Conservation (phyloP, 2,888 invertebrate species). For the Blera fallax region DNA sequence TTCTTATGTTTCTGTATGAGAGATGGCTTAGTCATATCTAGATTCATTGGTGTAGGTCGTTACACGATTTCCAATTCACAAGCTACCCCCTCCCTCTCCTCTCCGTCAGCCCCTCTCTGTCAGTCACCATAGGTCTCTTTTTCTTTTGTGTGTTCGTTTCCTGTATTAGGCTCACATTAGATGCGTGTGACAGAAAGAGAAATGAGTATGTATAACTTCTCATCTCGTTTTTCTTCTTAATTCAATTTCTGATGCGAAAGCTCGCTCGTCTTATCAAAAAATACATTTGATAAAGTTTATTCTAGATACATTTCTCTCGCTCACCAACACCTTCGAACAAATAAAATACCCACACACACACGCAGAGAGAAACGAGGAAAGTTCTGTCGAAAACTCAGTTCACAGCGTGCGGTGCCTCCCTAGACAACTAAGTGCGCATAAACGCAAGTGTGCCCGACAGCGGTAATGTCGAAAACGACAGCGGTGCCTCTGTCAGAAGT, state of each 20-base stretch:
- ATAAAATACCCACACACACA: too few species aligned
- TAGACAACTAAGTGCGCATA: constrained; percentile 36
- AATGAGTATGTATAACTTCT: constrained; percentile 72
- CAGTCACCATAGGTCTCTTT: constrained; percentile 27
- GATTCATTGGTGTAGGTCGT: constrained; percentile 71
- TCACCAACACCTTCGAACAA: constrained; percentile 21
- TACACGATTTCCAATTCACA: constrained; percentile 69
- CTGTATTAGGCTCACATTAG: constrained; percentile 53
- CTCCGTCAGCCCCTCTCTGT: background rate
- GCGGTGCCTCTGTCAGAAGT: constrained; percentile 78
- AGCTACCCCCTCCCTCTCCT: background rate
- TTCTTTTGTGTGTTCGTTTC: constrained; percentile 51
- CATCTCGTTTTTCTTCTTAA: constrained; percentile 69
- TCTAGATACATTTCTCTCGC: constrained; percentile 8
- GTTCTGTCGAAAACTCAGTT: constrained; percentile 43
- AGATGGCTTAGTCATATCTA: constrained; percentile 66
- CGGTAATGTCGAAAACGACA: constrained; percentile 75
- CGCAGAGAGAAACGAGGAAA: background rate
- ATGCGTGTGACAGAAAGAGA: constrained; percentile 46
- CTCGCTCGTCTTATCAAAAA: constrained; percentile 12
- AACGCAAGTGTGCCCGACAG: constrained; percentile 62
- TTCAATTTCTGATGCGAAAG: constrained; percentile 53
- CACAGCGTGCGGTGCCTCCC: constrained; percentile 1
- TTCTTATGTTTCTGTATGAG: background rate
- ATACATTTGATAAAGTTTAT: background rate